These are phyloP conservation scores for Cydia strobilella DNA, from an alignment of 1,140 invertebrate species.

Conservation along the genomic window DNA sequence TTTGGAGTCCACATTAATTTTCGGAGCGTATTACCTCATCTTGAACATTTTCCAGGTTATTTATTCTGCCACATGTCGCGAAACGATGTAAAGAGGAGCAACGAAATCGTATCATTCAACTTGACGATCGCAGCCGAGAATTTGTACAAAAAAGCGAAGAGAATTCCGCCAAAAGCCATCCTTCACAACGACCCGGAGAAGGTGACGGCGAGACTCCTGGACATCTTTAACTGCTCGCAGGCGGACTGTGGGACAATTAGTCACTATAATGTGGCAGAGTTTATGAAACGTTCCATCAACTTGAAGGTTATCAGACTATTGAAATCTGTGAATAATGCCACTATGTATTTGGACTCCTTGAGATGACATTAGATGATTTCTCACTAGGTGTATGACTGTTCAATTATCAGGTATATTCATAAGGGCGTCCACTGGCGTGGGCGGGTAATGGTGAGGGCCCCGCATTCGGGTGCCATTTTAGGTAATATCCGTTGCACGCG, in stretches of 20 bases:
- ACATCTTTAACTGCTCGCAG: slow-evolving; percentile 59
- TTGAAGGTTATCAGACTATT: slow-evolving; percentile 59
- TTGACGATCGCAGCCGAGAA: slow-evolving; percentile 56
- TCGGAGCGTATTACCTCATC: slow-evolving; percentile 15
- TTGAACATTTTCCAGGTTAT: slow-evolving; percentile 58
- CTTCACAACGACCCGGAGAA: slow-evolving; percentile 61
- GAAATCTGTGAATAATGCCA: slow-evolving; percentile 60
- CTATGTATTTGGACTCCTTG: slow-evolving; percentile 63
- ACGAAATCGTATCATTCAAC: slow-evolving; percentile 58
- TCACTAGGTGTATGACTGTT: not conserved
- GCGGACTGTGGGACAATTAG: slow-evolving; percentile 54
- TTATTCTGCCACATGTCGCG: slow-evolving; percentile 65
- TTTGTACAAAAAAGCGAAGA: slow-evolving; percentile 60
- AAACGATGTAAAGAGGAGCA: slow-evolving; percentile 50
- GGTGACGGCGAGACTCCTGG: slow-evolving; percentile 52
- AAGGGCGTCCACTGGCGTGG: no score
- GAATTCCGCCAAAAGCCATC: slow-evolving; percentile 61
- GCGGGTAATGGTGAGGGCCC: no score
- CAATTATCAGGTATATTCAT: no score
- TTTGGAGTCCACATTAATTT: slow-evolving; percentile 8
- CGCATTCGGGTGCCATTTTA: no score
- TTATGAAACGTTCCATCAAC: slow-evolving; percentile 56
- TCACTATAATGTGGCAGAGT: slow-evolving; percentile 59
- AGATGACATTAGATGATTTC: slow-evolving; percentile 55
- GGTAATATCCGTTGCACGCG: no score